Evolutionary conservation across 92 coral and sea anemone species (phyloP).

Genomic region (Anthopleura xanthogrammica): DNA sequence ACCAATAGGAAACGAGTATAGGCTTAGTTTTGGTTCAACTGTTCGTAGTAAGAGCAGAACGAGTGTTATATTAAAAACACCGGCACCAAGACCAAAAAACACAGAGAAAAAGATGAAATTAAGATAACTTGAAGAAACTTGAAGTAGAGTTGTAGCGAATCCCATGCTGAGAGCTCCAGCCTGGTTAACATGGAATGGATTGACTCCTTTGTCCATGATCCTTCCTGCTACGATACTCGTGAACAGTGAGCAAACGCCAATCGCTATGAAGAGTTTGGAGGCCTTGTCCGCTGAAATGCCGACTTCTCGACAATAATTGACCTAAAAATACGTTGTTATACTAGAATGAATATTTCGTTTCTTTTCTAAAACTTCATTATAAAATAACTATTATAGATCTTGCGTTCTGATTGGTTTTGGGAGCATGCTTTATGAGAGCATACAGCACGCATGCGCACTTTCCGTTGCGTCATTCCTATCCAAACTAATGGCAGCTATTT

Average conservation of each 20-base stretch:
- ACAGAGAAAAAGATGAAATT: constrained; percentile 1
- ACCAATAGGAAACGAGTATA: constrained; percentile 1
- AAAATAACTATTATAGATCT: no score
- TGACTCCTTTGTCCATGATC: constrained; percentile 24
- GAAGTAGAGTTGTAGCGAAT: constrained; percentile 6
- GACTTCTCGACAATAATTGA: constrained; percentile 19
- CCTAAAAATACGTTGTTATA: background rate
- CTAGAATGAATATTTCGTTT: no score
- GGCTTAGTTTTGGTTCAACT: background rate
- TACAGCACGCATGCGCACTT: no score
- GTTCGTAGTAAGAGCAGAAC: constrained; percentile 11
- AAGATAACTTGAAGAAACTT: background rate
- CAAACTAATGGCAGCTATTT: no score
- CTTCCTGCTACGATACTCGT: constrained; percentile 16
- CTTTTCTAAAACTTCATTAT: no score
- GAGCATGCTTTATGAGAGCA: no score
- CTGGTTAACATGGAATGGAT: constrained; percentile 26
- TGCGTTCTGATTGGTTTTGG: no score
- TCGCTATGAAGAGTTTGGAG: constrained; percentile 16
- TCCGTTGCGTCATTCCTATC: no score
- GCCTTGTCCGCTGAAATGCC: constrained; percentile 20
- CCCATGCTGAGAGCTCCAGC: constrained; percentile 17
- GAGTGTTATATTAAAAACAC: constrained; percentile 3
- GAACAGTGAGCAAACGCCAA: constrained; percentile 5
- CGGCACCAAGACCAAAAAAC: constrained; percentile 20